Evolutionary conservation across 1,140 invertebrate genomes (phyloP).

Genomic region (Carposina sasakii): DNA sequence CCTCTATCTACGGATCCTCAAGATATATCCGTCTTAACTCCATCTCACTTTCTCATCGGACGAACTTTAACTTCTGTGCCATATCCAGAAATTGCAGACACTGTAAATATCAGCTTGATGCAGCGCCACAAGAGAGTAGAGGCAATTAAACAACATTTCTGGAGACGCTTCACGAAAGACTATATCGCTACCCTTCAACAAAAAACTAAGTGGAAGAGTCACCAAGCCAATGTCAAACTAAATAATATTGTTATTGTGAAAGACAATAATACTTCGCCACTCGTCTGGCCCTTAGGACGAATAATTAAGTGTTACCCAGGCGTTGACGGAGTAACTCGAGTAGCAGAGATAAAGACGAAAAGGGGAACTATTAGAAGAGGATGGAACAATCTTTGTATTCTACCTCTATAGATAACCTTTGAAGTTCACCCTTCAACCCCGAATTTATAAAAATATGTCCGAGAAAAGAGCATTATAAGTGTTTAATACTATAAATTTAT

Average conservation of each 20-base stretch:
- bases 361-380: conserved; percentile 8
- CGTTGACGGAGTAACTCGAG: conserved; percentile 12
- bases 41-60: conserved; percentile 44
- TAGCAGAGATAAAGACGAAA: conserved; percentile 6
- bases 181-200: conserved; percentile 5
- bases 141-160: background rate
- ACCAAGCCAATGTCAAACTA: background rate
- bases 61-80: conserved; percentile 16
- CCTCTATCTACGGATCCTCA: conserved; percentile 27
- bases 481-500: too few species aligned
- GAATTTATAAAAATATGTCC: too few species aligned
- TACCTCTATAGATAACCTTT: too few species aligned
- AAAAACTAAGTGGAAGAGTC: background rate
- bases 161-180: background rate
- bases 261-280: conserved; percentile 21
- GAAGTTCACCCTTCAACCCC: too few species aligned
- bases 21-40: conserved; percentile 29
- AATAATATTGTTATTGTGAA: conserved; percentile 25
- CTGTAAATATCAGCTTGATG: background rate
- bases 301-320: conserved; percentile 14
- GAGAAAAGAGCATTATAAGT: too few species aligned
- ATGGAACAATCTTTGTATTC: conserved; percentile 8
- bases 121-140: background rate
- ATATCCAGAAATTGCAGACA: conserved; percentile 13
- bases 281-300: conserved; percentile 23